Base-by-base conservation (phyloP, 2,797 vertebrate genomes). In the Xenentodon cancila region DNA sequence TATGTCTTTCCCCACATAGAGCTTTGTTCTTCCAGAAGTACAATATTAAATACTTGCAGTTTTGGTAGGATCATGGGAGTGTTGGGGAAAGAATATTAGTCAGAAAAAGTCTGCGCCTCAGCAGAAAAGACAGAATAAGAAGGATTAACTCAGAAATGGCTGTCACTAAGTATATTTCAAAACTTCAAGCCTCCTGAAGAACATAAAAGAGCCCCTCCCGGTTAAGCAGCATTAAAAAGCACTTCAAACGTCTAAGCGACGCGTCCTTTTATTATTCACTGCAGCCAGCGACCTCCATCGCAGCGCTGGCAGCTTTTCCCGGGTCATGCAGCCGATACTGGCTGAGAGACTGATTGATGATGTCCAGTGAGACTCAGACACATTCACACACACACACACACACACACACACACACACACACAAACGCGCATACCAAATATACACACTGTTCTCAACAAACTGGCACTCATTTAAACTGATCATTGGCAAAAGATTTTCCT, bases 201-300 rank as follows among this genome's bases (percentile, higher is more conserved):
- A 46, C 18, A 77, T 47, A 50, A 51, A 65, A 53, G 19, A 50
- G 65, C 32, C 12, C 25, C 19, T 79, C n/a, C 72, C 79, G 66
- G 67, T 84, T 82, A 84, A 79, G 68, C 72, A 43, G 53, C n/a
- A 52, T 76, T 83, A 80, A 86, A 89, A 77, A 75, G 47, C 61
- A 59, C 54, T 83, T 84, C 53, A 78, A 77, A 75, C 12, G 13
- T 79, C 56, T 59, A 62, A 79, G 65, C 82, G 80, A 81, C 76
- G 81, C 56, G 57, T 74, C 27, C 42, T 52, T 70, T 80, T 69
- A 84, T 90, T 84, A 84, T 81, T 82, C 77, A 78, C 55, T 20
- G 21, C 59, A 37, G 75, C 68, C 63, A 21, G 27, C 27, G 37
- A 86, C 87, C 81, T 84, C 61, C 70, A 77, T 62, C 77, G 46